A percentile compares a stretch with the other conserved stretches of the same genome.
Evolutionary conservation across 2,888 invertebrate species (phyloP).

Genomic region (Chloroclystis v-ata): DNA sequence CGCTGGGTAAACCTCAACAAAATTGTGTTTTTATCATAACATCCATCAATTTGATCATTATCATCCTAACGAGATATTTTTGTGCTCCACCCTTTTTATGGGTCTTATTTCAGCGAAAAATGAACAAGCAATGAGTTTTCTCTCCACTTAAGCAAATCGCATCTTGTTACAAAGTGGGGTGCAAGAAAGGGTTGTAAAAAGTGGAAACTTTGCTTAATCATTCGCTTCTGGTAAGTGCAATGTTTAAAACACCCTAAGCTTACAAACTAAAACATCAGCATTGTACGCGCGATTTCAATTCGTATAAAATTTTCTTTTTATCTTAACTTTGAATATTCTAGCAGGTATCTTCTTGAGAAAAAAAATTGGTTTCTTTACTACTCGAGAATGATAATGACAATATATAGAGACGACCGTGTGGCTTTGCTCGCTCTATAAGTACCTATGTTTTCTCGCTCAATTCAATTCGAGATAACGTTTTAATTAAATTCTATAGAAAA

Average conservation of each 20-base stretch:
- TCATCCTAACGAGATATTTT: conserved; percentile 54
- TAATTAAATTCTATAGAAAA: no score
- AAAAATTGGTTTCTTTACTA: no score
- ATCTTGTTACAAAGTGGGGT: conserved; percentile 54
- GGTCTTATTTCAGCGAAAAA: conserved; percentile 44
- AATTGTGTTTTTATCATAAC: conserved; percentile 26
- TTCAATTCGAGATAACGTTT: no score
- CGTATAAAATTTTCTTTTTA: no score
- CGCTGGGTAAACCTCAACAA: conserved; percentile 11
- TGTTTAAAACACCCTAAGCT: conserved; percentile 6
- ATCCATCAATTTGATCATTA: conserved; percentile 45
- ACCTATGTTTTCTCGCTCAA: no score
- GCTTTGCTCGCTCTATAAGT: no score
- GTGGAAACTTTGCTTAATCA: conserved; percentile 59
- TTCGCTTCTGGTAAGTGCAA: conserved; percentile 33
- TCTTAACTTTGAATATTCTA: no score
- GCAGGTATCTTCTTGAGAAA: no score
- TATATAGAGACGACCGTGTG: no score
- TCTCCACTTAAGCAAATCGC: conserved; percentile 60
- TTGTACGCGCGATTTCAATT: neutral
- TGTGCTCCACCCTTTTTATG: conserved; percentile 42
- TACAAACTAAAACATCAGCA: conserved; percentile 1
- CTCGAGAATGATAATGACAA: no score
- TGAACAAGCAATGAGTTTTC: conserved; percentile 52
- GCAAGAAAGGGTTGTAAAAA: conserved; percentile 46